Conservation (phyloP, 2,113 vertebrate genomes). For the Ailurus styani region DNA sequence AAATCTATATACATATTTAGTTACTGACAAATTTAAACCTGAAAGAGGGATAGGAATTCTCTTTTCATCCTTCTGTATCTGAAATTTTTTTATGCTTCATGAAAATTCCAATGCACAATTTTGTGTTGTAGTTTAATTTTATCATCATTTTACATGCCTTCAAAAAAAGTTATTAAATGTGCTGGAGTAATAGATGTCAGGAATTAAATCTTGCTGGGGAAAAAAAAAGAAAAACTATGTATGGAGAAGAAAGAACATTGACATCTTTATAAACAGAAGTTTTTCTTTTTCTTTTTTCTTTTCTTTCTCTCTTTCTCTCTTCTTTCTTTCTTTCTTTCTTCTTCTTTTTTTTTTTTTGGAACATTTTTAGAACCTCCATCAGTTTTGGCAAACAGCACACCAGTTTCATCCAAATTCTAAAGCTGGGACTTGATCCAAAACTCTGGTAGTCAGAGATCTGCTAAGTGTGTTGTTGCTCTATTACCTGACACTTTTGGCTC, state of each 20-base stretch:
- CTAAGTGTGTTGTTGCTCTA: constrained; percentile 74
- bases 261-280: constrained; percentile 33
- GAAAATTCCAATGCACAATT: neutral
- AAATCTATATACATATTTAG: neutral
- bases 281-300: neutral
- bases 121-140: neutral
- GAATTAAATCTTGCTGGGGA: neutral
- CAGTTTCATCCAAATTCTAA: constrained; percentile 79
- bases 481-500: constrained; percentile 80
- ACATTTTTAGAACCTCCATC: constrained; percentile 74
- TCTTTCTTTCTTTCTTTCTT: neutral
- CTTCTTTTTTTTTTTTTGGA: neutral
- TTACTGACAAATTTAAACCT: neutral
- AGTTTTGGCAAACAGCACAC: constrained; percentile 76
- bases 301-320: neutral
- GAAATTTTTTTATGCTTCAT: neutral
- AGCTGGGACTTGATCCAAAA: constrained; percentile 78
- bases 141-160: neutral
- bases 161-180: neutral
- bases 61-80: neutral
- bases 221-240: neutral
- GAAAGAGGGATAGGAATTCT: neutral
- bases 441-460: constrained; percentile 77
- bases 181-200: neutral
- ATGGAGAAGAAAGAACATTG: constrained; percentile 40